Conservation (phyloP, 1,140 invertebrate genomes). For the Aphis craccivora region DNA sequence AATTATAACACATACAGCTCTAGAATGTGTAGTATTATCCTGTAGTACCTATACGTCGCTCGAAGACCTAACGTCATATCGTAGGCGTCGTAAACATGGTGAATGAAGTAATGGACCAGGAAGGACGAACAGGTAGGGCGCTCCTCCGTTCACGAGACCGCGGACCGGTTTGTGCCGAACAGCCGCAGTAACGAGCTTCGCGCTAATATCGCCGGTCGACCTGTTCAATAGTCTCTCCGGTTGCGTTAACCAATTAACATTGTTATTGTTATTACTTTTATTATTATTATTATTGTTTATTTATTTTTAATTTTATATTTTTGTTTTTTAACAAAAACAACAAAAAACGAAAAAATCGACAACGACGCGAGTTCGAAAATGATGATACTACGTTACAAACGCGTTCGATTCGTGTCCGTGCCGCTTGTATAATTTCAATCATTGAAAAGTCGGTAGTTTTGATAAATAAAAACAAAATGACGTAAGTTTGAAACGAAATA, state of each 20-base stretch:
- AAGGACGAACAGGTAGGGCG: slow-evolving; percentile 53
- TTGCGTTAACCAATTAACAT: not conserved
- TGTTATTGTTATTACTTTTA: not conserved
- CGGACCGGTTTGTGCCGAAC: slow-evolving; percentile 13
- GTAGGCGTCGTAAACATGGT: slow-evolving; percentile 36
- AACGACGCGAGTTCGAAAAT: not conserved
- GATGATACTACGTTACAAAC: not conserved
- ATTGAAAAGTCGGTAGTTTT: not conserved
- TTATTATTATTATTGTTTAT: not conserved
- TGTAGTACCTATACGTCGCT: not conserved
- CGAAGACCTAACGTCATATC: not conserved
- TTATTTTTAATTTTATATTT: not conserved
- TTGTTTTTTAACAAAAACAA: not conserved
- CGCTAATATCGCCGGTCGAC: slow-evolving; percentile 37
- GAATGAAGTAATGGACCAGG: slow-evolving; percentile 54
- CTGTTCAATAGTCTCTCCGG: slow-evolving; percentile 17
- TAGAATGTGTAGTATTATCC: not conserved
- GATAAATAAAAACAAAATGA: slow-evolving; percentile 12
- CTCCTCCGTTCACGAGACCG: slow-evolving; percentile 27
- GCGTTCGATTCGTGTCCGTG: not conserved
- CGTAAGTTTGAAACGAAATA: slow-evolving; percentile 21
- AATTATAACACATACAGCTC: not conserved
- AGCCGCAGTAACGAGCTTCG: slow-evolving; percentile 51
- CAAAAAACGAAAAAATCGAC: not conserved
- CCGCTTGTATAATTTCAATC: not conserved